A percentile compares a stretch with the other conserved stretches of the same genome.
Conservation (phyloP, 2,797 vertebrate genomes). For the Karalla daura region DNA sequence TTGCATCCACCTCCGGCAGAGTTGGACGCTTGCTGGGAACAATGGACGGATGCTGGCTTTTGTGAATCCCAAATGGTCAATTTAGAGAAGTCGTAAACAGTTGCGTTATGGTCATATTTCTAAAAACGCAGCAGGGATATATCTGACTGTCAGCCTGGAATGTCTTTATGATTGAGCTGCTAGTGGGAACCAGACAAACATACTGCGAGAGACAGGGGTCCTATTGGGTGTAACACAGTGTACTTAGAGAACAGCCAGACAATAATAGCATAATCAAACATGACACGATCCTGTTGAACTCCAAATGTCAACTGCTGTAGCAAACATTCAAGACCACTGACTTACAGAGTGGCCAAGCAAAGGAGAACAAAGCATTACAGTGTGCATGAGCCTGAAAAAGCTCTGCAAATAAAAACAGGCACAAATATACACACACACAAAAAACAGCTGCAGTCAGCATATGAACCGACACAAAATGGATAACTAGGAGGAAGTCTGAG, state of each 20-base stretch:
- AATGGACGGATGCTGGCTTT: conserved; percentile 52
- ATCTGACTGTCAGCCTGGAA: conserved; percentile 44
- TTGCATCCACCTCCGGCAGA: conserved; percentile 37
- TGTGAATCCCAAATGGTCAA: conserved; percentile 60
- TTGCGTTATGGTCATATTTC: conserved; percentile 62
- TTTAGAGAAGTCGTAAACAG: conserved; percentile 45
- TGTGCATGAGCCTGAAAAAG: conserved; percentile 30
- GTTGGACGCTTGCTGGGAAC: conserved; percentile 41
- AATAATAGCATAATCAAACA: conserved; percentile 67
- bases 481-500: conserved; percentile 67
- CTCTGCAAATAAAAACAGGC: conserved; percentile 47
- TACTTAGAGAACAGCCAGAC: conserved; percentile 47
- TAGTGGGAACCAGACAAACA: conserved; percentile 53
- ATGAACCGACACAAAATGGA: conserved; percentile 53
- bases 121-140: conserved; percentile 64
- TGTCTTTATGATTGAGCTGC: conserved; percentile 46
- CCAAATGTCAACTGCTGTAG: conserved; percentile 55
- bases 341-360: conserved; percentile 23
- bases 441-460: conserved; percentile 67
- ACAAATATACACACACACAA: conserved; percentile 12
- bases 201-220: conserved; percentile 41
- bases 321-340: conserved; percentile 54
- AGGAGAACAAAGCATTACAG: conserved; percentile 15
- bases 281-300: conserved; percentile 64
- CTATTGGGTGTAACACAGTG: conserved; percentile 47